Percentiles rank a stretch among this genome's conserved stretches.
phyloP scores from a whole-genome alignment of 2,888 invertebrate genomes.

The Apamea crenata region DNA sequence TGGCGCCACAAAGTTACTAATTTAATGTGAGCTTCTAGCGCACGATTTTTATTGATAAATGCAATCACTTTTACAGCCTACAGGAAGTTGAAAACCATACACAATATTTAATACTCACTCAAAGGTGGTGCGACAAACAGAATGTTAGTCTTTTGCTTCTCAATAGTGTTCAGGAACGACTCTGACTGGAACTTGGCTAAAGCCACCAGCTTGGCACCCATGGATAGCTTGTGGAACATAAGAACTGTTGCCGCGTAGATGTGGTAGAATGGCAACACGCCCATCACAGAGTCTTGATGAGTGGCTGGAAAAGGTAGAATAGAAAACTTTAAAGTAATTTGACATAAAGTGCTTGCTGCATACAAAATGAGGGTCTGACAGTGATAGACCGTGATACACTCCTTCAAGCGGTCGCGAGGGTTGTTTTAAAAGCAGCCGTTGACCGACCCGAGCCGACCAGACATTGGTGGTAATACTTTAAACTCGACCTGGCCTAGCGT shows the following conservation, averaged over 20 bases:
- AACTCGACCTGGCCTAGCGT: neutral
- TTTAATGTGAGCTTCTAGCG: no score
- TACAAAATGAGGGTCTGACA: neutral
- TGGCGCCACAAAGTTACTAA: no score
- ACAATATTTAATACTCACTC: constrained; percentile 81
- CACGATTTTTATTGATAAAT: no score
- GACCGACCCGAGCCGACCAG: neutral
- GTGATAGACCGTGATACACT: neutral
- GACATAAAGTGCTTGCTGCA: neutral
- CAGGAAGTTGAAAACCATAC: constrained; percentile 21
- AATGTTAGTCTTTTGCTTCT: constrained; percentile 91
- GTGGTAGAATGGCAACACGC: constrained; percentile 95
- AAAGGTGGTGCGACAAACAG: constrained; percentile 95
- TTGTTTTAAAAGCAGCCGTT: neutral
- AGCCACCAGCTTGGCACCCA: constrained; percentile 92
- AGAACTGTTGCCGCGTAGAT: constrained; percentile 93
- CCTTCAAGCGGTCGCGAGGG: neutral
- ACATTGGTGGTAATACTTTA: neutral
- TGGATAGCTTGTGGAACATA: constrained; percentile 90
- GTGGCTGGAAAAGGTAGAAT: constrained; percentile 77
- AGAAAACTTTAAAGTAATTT: neutral
- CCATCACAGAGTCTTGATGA: constrained; percentile 91
- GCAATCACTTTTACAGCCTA: neutral
- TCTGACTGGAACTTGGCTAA: constrained; percentile 94
- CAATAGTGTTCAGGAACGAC: constrained; percentile 91